Base-by-base conservation (phyloP, 2,888 invertebrate species). In the Meiosimyza platycephala region DNA sequence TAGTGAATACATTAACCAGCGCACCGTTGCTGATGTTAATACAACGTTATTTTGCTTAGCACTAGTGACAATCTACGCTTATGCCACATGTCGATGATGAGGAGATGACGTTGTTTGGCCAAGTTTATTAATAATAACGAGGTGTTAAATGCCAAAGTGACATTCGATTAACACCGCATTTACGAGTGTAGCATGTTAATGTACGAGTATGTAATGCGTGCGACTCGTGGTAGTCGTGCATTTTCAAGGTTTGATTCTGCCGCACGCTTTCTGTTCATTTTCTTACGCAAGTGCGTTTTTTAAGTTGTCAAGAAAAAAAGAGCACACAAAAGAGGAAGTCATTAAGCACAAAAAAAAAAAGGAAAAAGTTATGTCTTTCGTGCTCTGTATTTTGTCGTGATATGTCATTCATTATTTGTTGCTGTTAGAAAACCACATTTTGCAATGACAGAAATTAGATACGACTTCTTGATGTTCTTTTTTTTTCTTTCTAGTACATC, bases 81-180 rank as follows among this genome's bases (percentile, higher is more conserved):
- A 40, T 9, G 40, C 40, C 1, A 40, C 40, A 40, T 40, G 40
- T 40, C 40, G 40, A 40, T 40, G 40, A 40, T n/a, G n/a, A n/a
- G n/a, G n/a, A 1, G 40, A 40, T 40, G 40, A 40, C 40, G 40
- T 40, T 18, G 59, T 16, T 54, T 18, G 16, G 12, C 16, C 66
- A 54, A 52, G 54, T 33, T 40, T 28, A 66, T 66, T 66, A 54
- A 66, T 40, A 66, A 66, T 33, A 59, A 48, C 33, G 68, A 68
- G 50, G 68, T 68, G 68, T 57, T 59, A 68, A 68, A 59, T 68
- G n/a, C 68, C 68, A 68, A 22, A 28, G 57, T 68, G 68, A 68
- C 68, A 68, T 68, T n/a, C 48, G 50, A 68, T 68, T 57, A 68
- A 59, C 68, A 59, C 59, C 59, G 15, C 66, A 66, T 66, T 11